Evolutionary conservation across 1,140 invertebrate genomes (phyloP), one percentile per base, ranked within the genome.

Genomic region (Lamellibrachia luymesi): DNA sequence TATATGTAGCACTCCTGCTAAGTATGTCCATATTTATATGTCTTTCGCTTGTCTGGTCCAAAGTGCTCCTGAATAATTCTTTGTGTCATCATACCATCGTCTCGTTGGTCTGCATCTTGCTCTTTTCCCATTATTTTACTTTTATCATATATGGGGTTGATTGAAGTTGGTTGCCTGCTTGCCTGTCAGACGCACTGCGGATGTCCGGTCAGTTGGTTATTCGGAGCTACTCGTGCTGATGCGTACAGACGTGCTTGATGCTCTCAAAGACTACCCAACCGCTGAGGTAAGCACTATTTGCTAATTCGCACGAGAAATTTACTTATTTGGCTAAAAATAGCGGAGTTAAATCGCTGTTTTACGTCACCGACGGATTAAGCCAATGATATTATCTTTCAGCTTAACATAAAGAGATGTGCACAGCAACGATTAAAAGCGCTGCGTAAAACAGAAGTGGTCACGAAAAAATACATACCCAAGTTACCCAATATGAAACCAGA

Each of bases 191-290:
- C 97, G 99, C 93, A 99, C 98, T 94, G 99, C 99, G 17, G 98
- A 99, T 95, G 98, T 99, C 0, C 97, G 98, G 93, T 99, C 98
- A 0, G 98, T 99, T 2, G 98, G 98, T 0, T 99, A 99, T 95
- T 98, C 98, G 0, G 99, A 99, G 95, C 97, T 99, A 2, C 99
- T 99, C 96, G 99, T 98, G 80, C 96, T 99, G 0, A 99, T 98
- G 0, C 97, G 98, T n/a, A 98, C 99, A 96, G 98, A 99, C 95
- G 98, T 99, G 0, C 95, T 99, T 13, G 97, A 98, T 0, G 98
- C 98, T 2, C 98, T 99, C 97, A 99, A 99, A 96, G 98, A 99
- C 95, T 99, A 99, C 95, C 99, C 98, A 0, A 98, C 99, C 96
- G 99, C 99, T 0, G 98, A 99, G 96, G 98, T 99, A 95, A 94